Evolutionary conservation across 2,888 invertebrate genomes (phyloP).

Genomic region (Phengaris arion): DNA sequence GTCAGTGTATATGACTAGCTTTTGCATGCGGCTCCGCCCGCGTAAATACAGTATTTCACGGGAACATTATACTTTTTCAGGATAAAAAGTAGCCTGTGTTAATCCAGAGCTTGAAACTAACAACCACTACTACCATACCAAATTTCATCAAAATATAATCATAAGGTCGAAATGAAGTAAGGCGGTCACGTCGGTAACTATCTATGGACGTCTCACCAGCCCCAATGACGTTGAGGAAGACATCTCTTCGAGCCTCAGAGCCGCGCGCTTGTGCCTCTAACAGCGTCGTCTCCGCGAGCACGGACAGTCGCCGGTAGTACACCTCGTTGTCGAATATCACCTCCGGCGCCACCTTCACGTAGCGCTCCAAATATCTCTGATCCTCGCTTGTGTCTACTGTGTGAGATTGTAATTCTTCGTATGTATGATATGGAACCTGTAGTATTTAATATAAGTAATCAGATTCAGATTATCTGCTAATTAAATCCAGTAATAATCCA

Average conservation of each 20-base stretch:
- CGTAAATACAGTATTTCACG: no score
- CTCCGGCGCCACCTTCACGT: slow-evolving; percentile 39
- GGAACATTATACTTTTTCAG: no score
- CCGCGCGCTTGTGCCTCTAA: slow-evolving; percentile 80
- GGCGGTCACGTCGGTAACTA: neutral
- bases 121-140: no score
- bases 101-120: no score
- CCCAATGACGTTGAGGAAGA: slow-evolving; percentile 82
- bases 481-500: no score
- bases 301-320: slow-evolving; percentile 64
- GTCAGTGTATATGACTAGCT: no score
- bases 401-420: slow-evolving; percentile 43
- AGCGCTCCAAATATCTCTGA: slow-evolving; percentile 43
- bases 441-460: neutral
- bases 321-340: slow-evolving; percentile 48
- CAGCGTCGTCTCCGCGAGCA: slow-evolving; percentile 79
- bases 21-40: no score
- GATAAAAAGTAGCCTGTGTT: no score
- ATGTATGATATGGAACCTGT: slow-evolving; percentile 37
- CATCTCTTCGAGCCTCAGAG: slow-evolving; percentile 61
- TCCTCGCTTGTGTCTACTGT: slow-evolving; percentile 41
- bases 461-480: no score
- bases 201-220: slow-evolving; percentile 62
- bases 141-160: no score
- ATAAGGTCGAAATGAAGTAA: no score